Base-by-base conservation (phyloP, 1,140 invertebrate species). In the Stegodyphus dumicola region DNA sequence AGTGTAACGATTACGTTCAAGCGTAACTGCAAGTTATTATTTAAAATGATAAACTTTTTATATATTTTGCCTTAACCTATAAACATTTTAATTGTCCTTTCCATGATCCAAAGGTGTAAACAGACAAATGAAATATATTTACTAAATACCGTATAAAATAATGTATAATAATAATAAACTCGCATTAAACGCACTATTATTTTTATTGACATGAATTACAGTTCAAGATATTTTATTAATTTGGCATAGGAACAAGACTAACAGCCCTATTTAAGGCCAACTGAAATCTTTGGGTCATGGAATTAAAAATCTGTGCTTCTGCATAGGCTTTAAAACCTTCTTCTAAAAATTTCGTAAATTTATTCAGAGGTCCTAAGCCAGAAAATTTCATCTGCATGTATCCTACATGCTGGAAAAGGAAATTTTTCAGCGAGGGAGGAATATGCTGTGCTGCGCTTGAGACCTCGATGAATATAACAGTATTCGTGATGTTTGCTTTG, bases 261-360 rank as follows among this genome's bases (percentile, higher is more conserved):
- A 86, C 67, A 6, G 84, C 84, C 78, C 48, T 77, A 10, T 17
- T 65, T 51, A 86, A 13, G 49, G 84, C 75, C 33, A 78, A n/a
- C 66, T 78, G 75, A 54, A 64, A 86, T n/a, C 69, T 78, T 64
- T 86, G 84, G 18, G 67, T 78, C 65, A 86, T 73, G 49, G 76
- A 71, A 66, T 86, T 86, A 11, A 86, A 73, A 13, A 86, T 48
- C 5, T 71, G n/a, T 11, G 84, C 75, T 54, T 73, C 33, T n/a
- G 17, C 75, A 48, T 78, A 67, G 0, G 66, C 66, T 52, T 17
- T 70, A 17, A 70, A 86, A 3, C 76, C 84, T 71, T 77, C 51
- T 64, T 86, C 84, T 33, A 86, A 49, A 18, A 78, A 65, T 11
- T 73, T 73, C 13, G 56, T 70, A 53, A 33, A 86, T 33, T 78